phyloP scores from a whole-genome alignment of 2,113 vertebrate genomes.

The Lasiurus cinereus region DNA sequence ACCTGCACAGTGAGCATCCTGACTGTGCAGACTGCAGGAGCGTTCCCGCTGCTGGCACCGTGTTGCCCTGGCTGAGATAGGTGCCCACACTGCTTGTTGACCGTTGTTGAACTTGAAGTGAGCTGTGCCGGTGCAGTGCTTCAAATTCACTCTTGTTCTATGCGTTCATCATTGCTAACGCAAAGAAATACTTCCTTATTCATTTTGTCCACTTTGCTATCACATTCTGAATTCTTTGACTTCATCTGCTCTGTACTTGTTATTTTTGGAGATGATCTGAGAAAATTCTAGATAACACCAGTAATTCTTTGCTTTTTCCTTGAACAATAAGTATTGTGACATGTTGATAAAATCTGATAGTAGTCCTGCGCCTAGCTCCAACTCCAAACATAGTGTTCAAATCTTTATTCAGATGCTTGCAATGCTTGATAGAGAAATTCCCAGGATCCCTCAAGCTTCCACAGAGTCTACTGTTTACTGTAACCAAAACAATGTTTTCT shows the following conservation, averaged over 20 bases:
- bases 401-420: background rate
- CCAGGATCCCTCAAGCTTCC: background rate
- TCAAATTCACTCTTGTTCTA: conserved; percentile 23
- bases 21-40: background rate
- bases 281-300: background rate
- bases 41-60: background rate
- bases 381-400: background rate
- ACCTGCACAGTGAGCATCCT: background rate
- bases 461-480: background rate
- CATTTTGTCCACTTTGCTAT: conserved; percentile 10
- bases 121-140: conserved; percentile 1
- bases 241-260: background rate
- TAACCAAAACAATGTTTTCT: background rate
- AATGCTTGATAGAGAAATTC: background rate
- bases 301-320: conserved; percentile 4
- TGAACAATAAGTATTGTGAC: background rate
- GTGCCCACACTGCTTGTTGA: background rate
- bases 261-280: conserved; percentile 41
- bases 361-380: background rate
- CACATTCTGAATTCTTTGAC: background rate
- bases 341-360: background rate
- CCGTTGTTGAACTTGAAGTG: background rate
- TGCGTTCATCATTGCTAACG: conserved; percentile 16
- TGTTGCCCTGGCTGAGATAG: background rate
- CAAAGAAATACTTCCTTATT: background rate